Evolutionary conservation across 2,888 invertebrate species (phyloP).

Genomic region (Pammene fasciana): DNA sequence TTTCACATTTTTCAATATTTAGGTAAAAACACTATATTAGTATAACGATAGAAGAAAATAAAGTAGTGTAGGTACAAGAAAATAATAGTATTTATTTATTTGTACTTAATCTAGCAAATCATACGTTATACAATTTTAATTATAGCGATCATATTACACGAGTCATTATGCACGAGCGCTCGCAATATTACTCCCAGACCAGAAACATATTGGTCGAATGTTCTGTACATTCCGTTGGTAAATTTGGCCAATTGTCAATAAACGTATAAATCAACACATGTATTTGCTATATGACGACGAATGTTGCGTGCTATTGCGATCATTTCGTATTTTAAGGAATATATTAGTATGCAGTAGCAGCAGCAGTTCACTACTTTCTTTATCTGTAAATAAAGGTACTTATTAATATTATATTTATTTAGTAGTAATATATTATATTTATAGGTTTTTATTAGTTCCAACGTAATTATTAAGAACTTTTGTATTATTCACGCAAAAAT

Average conservation of each 20-base stretch:
- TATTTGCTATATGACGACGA: not conserved
- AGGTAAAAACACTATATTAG: too few relatives aligned
- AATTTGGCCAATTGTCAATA: not conserved
- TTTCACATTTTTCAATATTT: too few relatives aligned
- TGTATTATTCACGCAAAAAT: too few relatives aligned
- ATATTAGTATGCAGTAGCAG: not conserved
- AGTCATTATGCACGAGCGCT: slow-evolving; percentile 5
- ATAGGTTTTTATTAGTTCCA: too few relatives aligned
- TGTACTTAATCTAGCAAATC: too few relatives aligned
- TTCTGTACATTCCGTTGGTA: not conserved
- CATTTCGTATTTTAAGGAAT: not conserved
- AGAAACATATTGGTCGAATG: not conserved
- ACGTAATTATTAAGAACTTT: too few relatives aligned
- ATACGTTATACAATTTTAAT: not conserved
- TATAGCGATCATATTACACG: slow-evolving; percentile 5
- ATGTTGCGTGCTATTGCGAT: not conserved
- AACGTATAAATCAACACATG: not conserved
- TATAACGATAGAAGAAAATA: too few relatives aligned
- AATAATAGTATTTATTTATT: too few relatives aligned
- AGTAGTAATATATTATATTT: too few relatives aligned
- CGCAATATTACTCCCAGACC: not conserved
- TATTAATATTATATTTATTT: too few relatives aligned
- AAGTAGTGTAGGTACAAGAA: too few relatives aligned
- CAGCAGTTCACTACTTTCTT: not conserved
- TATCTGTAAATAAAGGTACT: too few relatives aligned